These are phyloP conservation scores for Maniola jurtina DNA, from an alignment of 1,140 invertebrate species.

Conservation along the genomic window DNA sequence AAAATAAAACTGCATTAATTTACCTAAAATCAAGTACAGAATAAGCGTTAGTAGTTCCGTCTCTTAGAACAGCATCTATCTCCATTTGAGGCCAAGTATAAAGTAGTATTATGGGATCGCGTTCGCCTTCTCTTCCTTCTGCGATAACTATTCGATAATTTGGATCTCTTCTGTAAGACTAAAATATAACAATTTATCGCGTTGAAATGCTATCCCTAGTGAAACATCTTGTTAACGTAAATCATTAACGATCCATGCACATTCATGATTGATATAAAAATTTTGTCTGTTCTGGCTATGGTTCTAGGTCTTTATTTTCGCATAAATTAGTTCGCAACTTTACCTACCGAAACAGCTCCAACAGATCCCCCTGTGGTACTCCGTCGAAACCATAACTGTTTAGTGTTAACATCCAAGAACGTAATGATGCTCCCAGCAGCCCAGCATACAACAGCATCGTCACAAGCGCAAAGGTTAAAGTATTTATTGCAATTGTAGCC, in stretches of 20 bases:
- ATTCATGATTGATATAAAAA: no score
- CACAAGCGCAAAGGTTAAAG: slow-evolving; percentile 88
- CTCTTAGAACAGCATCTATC: slow-evolving; percentile 84
- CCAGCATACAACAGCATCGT: slow-evolving; percentile 86
- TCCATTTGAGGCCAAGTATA: slow-evolving; percentile 90
- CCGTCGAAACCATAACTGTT: slow-evolving; percentile 83
- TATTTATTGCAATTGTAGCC: slow-evolving; percentile 91
- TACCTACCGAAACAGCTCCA: slow-evolving; percentile 85
- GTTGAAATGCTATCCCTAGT: no score
- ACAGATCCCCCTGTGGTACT: slow-evolving; percentile 87
- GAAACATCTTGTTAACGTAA: no score
- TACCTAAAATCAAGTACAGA: slow-evolving; percentile 89
- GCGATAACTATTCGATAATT: slow-evolving; percentile 88
- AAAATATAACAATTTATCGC: no score
- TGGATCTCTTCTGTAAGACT: slow-evolving; percentile 86
- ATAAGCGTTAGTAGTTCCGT: slow-evolving; percentile 87
- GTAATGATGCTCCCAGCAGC: slow-evolving; percentile 89
- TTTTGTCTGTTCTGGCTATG: no score
- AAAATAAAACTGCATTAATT: not conserved
- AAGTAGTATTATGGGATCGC: slow-evolving; percentile 88
- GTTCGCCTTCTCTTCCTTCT: slow-evolving; percentile 88
- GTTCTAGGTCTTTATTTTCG: no score
- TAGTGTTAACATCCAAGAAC: slow-evolving; percentile 85
- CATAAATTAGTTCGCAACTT: slow-evolving; percentile 11
- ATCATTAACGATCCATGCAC: no score